Evolutionary conservation across 2,113 vertebrate genomes (phyloP).

Genomic region (Scomber scombrus): DNA sequence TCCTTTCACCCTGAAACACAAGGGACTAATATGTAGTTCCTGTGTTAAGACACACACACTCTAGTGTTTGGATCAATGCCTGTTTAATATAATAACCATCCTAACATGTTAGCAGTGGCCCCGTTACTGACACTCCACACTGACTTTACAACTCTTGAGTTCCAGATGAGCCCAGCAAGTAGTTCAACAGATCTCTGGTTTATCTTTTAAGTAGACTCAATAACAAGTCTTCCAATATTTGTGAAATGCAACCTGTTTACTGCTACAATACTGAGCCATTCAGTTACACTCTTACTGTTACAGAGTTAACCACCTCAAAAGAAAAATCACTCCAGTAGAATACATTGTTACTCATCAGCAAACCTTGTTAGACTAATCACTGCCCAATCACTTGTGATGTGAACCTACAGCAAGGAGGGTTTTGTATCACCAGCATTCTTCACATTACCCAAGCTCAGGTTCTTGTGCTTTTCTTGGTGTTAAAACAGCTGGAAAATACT

Average conservation of each 20-base stretch:
- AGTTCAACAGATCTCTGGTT: background rate
- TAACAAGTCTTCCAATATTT: background rate
- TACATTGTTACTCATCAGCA: background rate
- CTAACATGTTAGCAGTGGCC: background rate
- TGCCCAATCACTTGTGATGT: background rate
- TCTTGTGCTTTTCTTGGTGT: background rate
- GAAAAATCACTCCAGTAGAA: slow-evolving; percentile 20
- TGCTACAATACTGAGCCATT: slow-evolving; percentile 50
- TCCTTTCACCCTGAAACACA: slow-evolving; percentile 1
- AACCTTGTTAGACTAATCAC: background rate
- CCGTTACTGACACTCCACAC: slow-evolving; percentile 25
- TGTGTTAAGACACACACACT: background rate
- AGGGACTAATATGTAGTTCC: background rate
- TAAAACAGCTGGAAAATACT: background rate
- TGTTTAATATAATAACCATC: slow-evolving; percentile 13
- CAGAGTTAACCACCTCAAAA: slow-evolving; percentile 27
- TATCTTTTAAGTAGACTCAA: background rate
- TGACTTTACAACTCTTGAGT: background rate
- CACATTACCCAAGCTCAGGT: slow-evolving; percentile 22
- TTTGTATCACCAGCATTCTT: slow-evolving; percentile 31
- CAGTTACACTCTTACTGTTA: background rate
- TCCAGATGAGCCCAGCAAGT: background rate
- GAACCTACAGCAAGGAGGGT: background rate
- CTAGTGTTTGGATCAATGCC: slow-evolving; percentile 15
- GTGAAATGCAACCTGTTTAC: slow-evolving; percentile 20